Percentiles rank a stretch among this genome's conserved stretches.
Conservation (phyloP, 1,140 invertebrate species). For the Caenorhabditis tropicalis region DNA sequence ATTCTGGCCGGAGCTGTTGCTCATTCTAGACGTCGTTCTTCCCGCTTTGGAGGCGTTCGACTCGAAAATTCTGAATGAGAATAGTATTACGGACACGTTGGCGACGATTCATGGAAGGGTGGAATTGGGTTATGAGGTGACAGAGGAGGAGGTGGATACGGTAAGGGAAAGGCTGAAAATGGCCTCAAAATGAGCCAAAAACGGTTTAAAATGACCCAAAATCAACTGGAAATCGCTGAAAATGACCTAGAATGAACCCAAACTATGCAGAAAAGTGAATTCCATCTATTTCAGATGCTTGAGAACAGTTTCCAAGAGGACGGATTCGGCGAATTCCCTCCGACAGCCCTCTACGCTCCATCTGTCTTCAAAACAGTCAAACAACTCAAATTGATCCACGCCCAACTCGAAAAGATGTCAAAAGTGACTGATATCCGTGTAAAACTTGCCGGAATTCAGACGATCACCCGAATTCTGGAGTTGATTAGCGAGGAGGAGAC, state of each 20-base stretch:
- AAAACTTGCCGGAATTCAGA: background rate
- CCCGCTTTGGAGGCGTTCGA: background rate
- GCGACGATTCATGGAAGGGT: background rate
- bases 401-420: background rate
- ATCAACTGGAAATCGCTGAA: no score
- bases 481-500: background rate
- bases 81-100: background rate
- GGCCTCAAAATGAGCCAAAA: no score
- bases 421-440: background rate
- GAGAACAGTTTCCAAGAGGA: background rate
- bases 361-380: background rate
- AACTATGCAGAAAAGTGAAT: background rate
- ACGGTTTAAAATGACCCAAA: no score
- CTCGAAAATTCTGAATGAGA: background rate
- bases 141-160: background rate
- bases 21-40: background rate
- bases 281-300: constrained; percentile 8
- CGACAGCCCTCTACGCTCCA: background rate
- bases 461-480: background rate
- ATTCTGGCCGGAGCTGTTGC: background rate
- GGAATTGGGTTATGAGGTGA: background rate
- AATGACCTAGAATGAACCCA: no score
- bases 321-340: background rate
- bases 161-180: no score
- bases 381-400: background rate